Evolutionary conservation across 2,797 vertebrate species (phyloP).

Genomic region (Centropyge bicolor): DNA sequence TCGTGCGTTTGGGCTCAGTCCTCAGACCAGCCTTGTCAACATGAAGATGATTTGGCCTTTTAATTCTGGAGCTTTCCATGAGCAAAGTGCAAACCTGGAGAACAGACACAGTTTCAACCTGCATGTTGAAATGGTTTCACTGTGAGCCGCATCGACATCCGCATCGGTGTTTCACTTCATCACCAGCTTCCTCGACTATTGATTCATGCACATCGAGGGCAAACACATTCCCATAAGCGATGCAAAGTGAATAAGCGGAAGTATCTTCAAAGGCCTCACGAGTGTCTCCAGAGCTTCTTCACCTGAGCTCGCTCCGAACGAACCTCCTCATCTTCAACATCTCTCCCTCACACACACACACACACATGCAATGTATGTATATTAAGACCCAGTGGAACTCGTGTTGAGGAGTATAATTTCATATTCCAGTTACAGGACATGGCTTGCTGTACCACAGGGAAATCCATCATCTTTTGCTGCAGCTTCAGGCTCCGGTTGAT

Average conservation of each 20-base stretch:
- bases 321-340: conserved; percentile 37
- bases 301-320: conserved; percentile 50
- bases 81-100: not conserved
- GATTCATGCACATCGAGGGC: conserved; percentile 15
- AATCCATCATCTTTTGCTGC: conserved; percentile 29
- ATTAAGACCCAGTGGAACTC: conserved; percentile 40
- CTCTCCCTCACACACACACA: conserved; percentile 9
- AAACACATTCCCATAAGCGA: conserved; percentile 15
- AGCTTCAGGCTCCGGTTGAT: conserved; percentile 49
- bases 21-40: no score
- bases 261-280: conserved; percentile 46
- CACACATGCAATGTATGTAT: conserved; percentile 18
- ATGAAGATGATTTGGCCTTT: not conserved
- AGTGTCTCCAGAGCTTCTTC: conserved; percentile 47
- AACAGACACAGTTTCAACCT: not conserved
- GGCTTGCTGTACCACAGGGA: conserved; percentile 13
- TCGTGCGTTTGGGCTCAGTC: no score
- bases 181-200: not conserved
- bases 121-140: not conserved
- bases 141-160: not conserved
- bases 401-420: conserved; percentile 40
- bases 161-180: not conserved
- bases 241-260: conserved; percentile 27
- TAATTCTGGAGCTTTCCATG: not conserved
- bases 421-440: conserved; percentile 52